Base-by-base conservation (phyloP, 2,888 invertebrate genomes). In the Drosophila hamatofila region DNA sequence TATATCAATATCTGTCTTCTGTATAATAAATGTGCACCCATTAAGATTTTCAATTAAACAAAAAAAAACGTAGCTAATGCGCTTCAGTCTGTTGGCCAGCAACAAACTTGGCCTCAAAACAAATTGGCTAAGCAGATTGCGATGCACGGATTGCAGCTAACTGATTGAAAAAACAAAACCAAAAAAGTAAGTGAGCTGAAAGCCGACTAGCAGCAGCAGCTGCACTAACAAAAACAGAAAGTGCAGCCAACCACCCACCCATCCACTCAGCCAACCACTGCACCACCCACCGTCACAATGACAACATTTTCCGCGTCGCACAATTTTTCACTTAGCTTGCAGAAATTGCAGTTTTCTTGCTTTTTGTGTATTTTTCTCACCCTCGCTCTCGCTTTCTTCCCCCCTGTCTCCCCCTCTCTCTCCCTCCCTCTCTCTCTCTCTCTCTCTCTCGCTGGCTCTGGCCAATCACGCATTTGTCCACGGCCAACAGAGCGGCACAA, bases 391-490 rank as follows among this genome's bases (percentile, higher is more conserved):
- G n/a, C n/a, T n/a, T n/a, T n/a, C n/a, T n/a, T 51, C 51, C 14
- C 1, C 12, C 6, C 42, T 44, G 1, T 0, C 44, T 6, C 14
- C 0, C 44, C 14, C 21, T 11, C 23, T 21, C 14, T 1, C 7
- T 3, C 23, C 23, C 8, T 16, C 23, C 0, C 23, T 3, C 16
- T 7, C n/a, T 39, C n/a, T 3, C 9, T n/a, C 9, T n/a, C n/a
- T 44, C 64, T 71, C 37, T 49, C 37, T n/a, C 39, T 2, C 39
- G n/a, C 56, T 27, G 55, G 76, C 67, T 63, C 61, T 59, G 60
- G 88, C 88, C 84, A 88, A 84, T 84, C 84, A 84, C 88, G 86
- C 83, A 70, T 88, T 83, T 70, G 75, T 71, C 72, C 78, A 72
- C 65, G 64, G 58, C 66, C 58, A 55, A 68, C 60, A 61, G 60